These are phyloP conservation scores for Ariopsis seemanni DNA, from an alignment of 2,113 vertebrate species.

Conservation along the genomic window DNA sequence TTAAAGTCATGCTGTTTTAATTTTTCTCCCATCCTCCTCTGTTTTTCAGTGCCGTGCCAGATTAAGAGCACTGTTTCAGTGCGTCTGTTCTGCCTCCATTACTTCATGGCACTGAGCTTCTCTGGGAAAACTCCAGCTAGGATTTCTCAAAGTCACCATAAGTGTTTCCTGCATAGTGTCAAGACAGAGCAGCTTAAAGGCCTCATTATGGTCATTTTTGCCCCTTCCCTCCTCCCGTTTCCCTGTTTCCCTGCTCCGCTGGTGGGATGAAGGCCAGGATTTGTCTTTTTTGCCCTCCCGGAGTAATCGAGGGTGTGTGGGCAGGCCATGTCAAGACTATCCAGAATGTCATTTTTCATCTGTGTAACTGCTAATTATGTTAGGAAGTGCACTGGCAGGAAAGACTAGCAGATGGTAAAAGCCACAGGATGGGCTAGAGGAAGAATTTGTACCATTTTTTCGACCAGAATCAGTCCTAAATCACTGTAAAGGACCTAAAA, in stretches of 20 bases:
- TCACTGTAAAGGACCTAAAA: neutral
- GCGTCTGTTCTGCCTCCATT: neutral
- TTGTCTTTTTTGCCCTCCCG: conserved; percentile 31
- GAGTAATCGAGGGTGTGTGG: conserved; percentile 24
- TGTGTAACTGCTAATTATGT: neutral
- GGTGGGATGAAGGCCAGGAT: conserved; percentile 31
- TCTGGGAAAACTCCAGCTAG: conserved; percentile 50
- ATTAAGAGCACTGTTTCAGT: neutral
- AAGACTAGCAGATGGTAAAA: neutral
- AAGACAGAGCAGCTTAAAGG: conserved; percentile 29
- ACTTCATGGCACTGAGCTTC: conserved; percentile 22
- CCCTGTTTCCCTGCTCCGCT: neutral
- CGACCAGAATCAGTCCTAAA: neutral
- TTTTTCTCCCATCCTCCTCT: neutral
- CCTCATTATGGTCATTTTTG: conserved; percentile 27
- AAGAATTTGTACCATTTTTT: neutral
- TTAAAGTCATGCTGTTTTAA: neutral
- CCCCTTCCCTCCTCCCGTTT: neutral
- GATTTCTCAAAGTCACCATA: conserved; percentile 44
- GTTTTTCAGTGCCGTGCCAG: neutral
- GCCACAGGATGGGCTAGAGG: neutral
- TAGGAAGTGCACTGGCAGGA: neutral
- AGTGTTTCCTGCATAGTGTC: conserved; percentile 50
- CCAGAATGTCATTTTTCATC: conserved; percentile 15
- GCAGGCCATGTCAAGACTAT: conserved; percentile 14